Evolutionary conservation across 1,140 invertebrate species (phyloP).

Genomic region (Druon quercuslanigerum): DNA sequence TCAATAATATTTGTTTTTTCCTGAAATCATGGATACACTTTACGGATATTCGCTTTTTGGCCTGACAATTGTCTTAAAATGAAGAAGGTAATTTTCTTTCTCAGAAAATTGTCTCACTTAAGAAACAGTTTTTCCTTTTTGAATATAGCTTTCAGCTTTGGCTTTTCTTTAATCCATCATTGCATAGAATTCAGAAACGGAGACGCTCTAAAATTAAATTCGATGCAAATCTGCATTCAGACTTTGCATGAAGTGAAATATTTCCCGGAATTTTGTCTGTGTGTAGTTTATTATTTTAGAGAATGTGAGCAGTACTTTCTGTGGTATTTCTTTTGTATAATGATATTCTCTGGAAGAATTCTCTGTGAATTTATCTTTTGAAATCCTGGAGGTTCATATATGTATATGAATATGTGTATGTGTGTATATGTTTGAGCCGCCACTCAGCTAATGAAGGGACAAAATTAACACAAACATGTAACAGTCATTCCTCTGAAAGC

Average conservation of each 20-base stretch:
- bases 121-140: no score
- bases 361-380: constrained; percentile 30
- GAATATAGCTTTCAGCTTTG: no score
- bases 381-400: background rate
- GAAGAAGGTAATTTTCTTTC: no score
- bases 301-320: constrained; percentile 28
- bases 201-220: background rate
- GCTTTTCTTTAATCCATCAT: background rate
- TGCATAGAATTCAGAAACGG: background rate
- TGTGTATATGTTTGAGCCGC: constrained; percentile 7
- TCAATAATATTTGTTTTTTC: no score
- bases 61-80: no score
- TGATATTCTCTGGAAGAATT: constrained; percentile 9
- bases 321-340: constrained; percentile 21
- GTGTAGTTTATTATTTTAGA: constrained; percentile 25
- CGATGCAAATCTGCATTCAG: background rate
- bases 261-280: background rate
- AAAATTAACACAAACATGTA: constrained; percentile 27
- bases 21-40: no score
- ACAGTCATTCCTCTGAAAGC: constrained; percentile 5
- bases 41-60: no score
- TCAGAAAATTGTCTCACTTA: no score
- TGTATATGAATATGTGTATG: background rate
- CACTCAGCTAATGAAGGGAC: constrained; percentile 29
- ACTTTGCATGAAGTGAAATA: background rate